These are phyloP conservation scores for Haemorhous mexicanus DNA, from an alignment of 2,113 vertebrate genomes.

Conservation along the genomic window DNA sequence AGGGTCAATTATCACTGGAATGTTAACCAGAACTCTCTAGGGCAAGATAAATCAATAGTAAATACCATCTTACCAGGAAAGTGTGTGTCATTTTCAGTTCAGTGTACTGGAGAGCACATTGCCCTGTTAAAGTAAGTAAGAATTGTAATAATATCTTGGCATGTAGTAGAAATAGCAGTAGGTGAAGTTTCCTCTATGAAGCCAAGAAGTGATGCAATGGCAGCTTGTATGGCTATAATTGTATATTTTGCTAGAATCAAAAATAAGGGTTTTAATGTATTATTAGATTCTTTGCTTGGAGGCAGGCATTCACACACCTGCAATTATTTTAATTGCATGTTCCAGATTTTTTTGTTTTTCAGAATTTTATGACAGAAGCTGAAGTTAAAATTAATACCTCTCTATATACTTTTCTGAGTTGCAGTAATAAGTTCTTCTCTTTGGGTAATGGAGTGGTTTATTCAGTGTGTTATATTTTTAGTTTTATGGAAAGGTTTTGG, in stretches of 20 bases:
- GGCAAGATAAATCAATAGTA: conserved; percentile 56
- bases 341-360: conserved; percentile 77
- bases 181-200: conserved; percentile 50
- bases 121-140: conserved; percentile 69
- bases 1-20: conserved; percentile 43
- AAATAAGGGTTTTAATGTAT: conserved; percentile 86
- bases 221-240: conserved; percentile 78
- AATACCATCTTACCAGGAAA: conserved; percentile 32
- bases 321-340: conserved; percentile 86
- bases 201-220: conserved; percentile 45
- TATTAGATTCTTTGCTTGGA: conserved; percentile 79
- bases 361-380: conserved; percentile 59
- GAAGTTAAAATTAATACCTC: conserved; percentile 62
- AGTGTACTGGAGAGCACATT: conserved; percentile 27
- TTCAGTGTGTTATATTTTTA: conserved; percentile 56
- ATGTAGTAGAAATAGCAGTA: conserved; percentile 52
- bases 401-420: conserved; percentile 11
- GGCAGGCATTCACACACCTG: conserved; percentile 81
- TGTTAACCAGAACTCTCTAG: conserved; percentile 44
- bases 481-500: conserved; percentile 56
- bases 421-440: conserved; percentile 41
- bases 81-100: conserved; percentile 32
- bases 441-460: conserved; percentile 36
- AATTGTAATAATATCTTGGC: conserved; percentile 58
- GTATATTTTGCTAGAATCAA: conserved; percentile 85